phyloP scores from a whole-genome alignment of 2,113 vertebrate species.

The Benitochromis conjunctus region DNA sequence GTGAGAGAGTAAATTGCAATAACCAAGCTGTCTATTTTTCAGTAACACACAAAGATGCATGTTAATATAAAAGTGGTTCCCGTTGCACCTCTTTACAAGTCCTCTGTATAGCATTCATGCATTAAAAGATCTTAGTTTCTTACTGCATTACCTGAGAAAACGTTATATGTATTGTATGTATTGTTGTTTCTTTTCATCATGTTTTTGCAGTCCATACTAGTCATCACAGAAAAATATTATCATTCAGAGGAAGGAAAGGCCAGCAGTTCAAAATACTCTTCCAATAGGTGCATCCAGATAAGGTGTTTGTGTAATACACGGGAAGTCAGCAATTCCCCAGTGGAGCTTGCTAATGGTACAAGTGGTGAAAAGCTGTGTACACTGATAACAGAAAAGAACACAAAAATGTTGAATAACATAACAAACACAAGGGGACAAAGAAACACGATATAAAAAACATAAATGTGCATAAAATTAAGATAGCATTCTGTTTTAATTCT shows the following conservation, averaged over 20 bases:
- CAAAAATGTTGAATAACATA: background rate
- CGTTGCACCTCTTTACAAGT: background rate
- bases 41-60: background rate
- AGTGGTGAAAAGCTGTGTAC: background rate
- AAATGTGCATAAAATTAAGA: background rate
- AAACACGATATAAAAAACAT: background rate
- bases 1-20: background rate
- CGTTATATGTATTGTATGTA: background rate
- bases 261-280: background rate
- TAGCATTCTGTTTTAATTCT: background rate
- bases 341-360: background rate
- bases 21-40: background rate
- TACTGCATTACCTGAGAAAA: background rate
- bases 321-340: background rate
- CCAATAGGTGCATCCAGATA: conserved; percentile 1
- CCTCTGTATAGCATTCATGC: background rate
- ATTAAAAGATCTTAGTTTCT: background rate
- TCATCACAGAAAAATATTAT: conserved; percentile 7
- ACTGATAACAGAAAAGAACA: conserved; percentile 2
- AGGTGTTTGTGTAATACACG: conserved; percentile 10
- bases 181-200: background rate
- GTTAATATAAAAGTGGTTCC: background rate
- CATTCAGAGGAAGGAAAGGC: background rate
- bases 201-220: background rate
- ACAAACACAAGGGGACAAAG: background rate